Conservation (phyloP, 1,140 invertebrate species). For the Mylabris phalerata region DNA sequence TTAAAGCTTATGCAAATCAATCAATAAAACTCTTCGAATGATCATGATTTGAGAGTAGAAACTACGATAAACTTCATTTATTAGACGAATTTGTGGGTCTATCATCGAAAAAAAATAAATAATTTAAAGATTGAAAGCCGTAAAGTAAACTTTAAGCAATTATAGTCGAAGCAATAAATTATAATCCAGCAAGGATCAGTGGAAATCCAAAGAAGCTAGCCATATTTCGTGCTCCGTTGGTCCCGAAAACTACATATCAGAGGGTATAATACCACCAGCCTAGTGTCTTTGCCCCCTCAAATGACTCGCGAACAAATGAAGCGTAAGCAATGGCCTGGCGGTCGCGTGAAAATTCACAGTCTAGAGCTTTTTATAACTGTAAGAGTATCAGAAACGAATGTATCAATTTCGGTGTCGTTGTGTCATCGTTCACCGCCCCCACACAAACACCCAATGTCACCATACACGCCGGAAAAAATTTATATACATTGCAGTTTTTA, state of each 20-base stretch:
- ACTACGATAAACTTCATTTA: too few relatives aligned
- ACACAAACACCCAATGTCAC: background rate
- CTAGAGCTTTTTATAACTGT: slow-evolving; percentile 24
- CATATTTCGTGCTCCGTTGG: slow-evolving; percentile 28
- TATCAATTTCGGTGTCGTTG: slow-evolving; percentile 21
- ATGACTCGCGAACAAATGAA: slow-evolving; percentile 26
- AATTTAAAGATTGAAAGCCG: too few relatives aligned
- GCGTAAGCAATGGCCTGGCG: slow-evolving; percentile 27
- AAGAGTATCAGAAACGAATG: slow-evolving; percentile 22
- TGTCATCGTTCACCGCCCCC: background rate
- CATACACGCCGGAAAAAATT: too few relatives aligned
- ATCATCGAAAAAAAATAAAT: too few relatives aligned
- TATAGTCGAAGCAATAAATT: background rate
- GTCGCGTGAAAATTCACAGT: slow-evolving; percentile 24
- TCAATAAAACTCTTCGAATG: too few relatives aligned
- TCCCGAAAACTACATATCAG: slow-evolving; percentile 25
- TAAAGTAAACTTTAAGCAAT: too few relatives aligned
- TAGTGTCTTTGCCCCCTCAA: background rate
- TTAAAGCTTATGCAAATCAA: too few relatives aligned
- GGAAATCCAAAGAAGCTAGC: slow-evolving; percentile 23
- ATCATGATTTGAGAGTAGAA: too few relatives aligned
- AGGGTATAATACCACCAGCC: slow-evolving; percentile 15
- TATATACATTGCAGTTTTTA: slow-evolving; percentile 9
- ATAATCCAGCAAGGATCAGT: slow-evolving; percentile 22
- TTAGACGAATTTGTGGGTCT: too few relatives aligned